Base-by-base conservation (phyloP, 2,797 vertebrate genomes). In the Ptychobarbus kaznakovi region DNA sequence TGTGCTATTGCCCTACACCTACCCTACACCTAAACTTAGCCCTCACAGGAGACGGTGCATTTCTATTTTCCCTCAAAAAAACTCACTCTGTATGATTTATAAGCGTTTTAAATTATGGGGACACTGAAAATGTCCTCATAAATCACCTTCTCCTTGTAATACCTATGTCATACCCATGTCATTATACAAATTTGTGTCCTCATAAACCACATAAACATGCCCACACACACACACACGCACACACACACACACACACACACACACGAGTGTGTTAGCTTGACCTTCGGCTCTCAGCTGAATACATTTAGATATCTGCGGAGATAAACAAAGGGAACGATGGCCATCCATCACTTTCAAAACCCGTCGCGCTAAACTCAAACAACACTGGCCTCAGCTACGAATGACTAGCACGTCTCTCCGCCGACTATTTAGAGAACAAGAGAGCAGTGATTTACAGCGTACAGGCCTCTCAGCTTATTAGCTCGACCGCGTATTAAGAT, bases 371-470 rank as follows among this genome's bases (percentile, higher is more conserved):
- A 80, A 77, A 70, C 78, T 72, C 81, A 68, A 78, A 88, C 86
- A 80, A 79, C 68, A 86, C 85, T 69, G 85, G 77, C 83, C 82
- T 90, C 77, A 87, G 28, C 77, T 81, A 88, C 88, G 86, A 87
- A 90, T 89, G 86, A 89, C 88, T 91, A 87, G 90, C 90, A 87
- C 86, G 87, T 89, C 89, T 88, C 90, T 89, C 88, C 83, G 89
- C 90, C 90, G 90, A 89, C 77, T 66, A 88, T 90, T 74, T 22
- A 35, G 56, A 82, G 12, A 91, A 90, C 91, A 93, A 92, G 87
- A 85, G 86, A 88, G 88, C 86, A 89, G 88, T 94, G 91, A 94
- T 93, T 93, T 93, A 94, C 91, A 92, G 91, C 88, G 81, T 85
- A 74, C 83, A 83, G 85, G 90, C 80, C 89, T 90, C 84, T 84